phyloP scores from a whole-genome alignment of 2,797 vertebrate species.

The Neosalanx taihuensis region DNA sequence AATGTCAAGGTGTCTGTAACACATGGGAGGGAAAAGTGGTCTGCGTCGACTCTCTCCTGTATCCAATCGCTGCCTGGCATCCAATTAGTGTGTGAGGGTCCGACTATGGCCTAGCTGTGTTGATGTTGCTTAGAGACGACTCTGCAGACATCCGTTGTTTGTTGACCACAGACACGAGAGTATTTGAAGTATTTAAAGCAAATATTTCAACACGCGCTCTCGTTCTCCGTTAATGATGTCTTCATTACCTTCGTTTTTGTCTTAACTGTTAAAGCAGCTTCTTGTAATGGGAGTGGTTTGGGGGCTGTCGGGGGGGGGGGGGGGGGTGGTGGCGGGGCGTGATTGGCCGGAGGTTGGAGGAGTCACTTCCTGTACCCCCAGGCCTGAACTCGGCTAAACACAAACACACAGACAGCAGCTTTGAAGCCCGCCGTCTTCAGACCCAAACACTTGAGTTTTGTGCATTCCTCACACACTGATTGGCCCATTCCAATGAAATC shows the following conservation, averaged over 20 bases:
- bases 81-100: no score
- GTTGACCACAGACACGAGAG: no score
- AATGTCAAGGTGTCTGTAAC: slow-evolving; percentile 40
- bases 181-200: slow-evolving; percentile 9
- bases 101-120: no score
- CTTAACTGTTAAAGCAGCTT: background rate
- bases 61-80: no score
- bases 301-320: background rate
- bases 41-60: no score
- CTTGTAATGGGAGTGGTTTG: background rate
- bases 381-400: background rate
- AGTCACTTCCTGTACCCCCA: background rate
- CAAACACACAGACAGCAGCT: slow-evolving; percentile 13
- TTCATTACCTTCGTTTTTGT: background rate
- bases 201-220: slow-evolving; percentile 11
- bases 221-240: slow-evolving; percentile 3
- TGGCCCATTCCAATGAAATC: slow-evolving; percentile 9
- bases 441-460: slow-evolving; percentile 10
- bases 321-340: no score
- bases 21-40: slow-evolving; percentile 28
- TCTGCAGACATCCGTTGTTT: slow-evolving; percentile 2
- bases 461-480: slow-evolving; percentile 27
- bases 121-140: no score
- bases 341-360: background rate
- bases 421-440: slow-evolving; percentile 9